Evolutionary conservation across 2,113 vertebrate species (phyloP), one percentile per base, ranked within the genome.

Genomic region (Cranoglanis bouderius): DNA sequence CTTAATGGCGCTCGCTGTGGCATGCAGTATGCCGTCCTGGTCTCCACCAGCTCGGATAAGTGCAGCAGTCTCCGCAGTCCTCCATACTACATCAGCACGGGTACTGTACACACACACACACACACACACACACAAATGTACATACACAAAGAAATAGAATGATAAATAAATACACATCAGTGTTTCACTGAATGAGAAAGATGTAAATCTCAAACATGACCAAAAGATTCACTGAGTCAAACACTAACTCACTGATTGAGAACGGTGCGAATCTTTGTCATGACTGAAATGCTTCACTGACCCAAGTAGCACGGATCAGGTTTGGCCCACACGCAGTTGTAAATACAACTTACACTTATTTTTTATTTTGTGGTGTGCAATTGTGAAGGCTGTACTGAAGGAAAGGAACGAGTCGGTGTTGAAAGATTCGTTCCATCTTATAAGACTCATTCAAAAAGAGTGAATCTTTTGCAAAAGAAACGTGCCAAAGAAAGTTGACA

Each of bases 51-150:
- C 26, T 96, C 95, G 4, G 90, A 95, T 89, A 95, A 94, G 88
- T 96, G 96, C 93, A 95, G 90, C 93, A 96, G 93, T 91, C 89
- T 95, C 59, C 92, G 95, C 49, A 97, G 96, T 84, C 90, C 93
- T 2, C 93, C 95, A 0, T 89, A 87, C 51, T 93, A 92, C 90
- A 90, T 96, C 24, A 75, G 88, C 70, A 96, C 95, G 88, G 95
- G 96, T 97, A 91, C 55, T 29, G 26, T 32, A n/a, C 89, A 85
- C 43, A 70, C 26, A 57, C 49, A 70, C 83, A 89, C 32, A 57
- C 18, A 6, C 32, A 43, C 49, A n/a, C 90, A 87, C 32, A 57
- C 26, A 70, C 38, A 72, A 35, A 89, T 24, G 9, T 19, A 53
- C 38, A 85, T 7, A 78, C n/a, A 77, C 35, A 84, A 38, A 40